Base-by-base conservation (phyloP, 1,140 invertebrate species). In the Zelostemma sp. region DNA sequence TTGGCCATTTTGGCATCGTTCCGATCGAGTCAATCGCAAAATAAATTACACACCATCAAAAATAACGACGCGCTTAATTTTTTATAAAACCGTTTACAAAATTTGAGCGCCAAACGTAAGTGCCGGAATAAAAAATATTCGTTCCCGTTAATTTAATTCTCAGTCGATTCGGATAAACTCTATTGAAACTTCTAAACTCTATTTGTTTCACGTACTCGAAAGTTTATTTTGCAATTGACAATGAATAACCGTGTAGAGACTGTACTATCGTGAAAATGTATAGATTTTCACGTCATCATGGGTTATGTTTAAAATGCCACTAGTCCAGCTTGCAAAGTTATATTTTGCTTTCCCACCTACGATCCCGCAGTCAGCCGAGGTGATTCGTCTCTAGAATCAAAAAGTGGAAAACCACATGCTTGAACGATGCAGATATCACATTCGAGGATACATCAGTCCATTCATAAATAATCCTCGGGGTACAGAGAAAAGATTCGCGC, bases 341-440 rank as follows among this genome's bases (percentile, higher is more conserved):
- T 77, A 35, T 35, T 11, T 6, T 77, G 72, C 72, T 79, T 80
- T 77, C 66, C 65, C 67, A 65, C 65, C 67, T 62, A 74, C 40
- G 51, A 35, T 67, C 68, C 19, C 59, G 58, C 31, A 58, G 61
- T 81, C 78, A 81, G 70, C 77, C 82, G 54, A 77, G 64, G 25
- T 81, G 80, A 73, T 82, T 78, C 71, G 79, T 79, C 55, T 81
- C 82, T 84, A 76, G 53, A 84, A 84, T 77, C 74, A 84, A 71
- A 80, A 81, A 79, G 57, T 67, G 38, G 74, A 75, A 79, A 68
- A 72, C 68, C 54, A 71, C 63, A 58, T 73, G 69, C 67, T 75
- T 74, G 69, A 73, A 73, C 66, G 59, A 58, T 11, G 57, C 56
- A 45, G 47, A 56, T 6, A 56, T 40, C 51, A 54, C 28, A 25